Evolutionary conservation across 1,140 invertebrate species (phyloP), one percentile per base, ranked within the genome.

Genomic region (Nylanderia fulva): DNA sequence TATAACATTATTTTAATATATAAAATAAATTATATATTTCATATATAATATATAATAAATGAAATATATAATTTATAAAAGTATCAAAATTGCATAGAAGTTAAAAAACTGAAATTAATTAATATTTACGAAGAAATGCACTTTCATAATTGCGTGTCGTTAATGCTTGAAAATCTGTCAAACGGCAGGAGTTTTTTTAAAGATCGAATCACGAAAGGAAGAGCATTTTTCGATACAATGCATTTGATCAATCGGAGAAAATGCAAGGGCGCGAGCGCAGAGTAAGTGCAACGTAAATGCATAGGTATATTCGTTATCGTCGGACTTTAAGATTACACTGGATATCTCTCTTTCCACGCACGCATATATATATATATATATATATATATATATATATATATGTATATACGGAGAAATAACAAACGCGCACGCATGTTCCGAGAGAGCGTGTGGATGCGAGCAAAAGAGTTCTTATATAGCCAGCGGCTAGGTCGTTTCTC

Each of bases 401-500:
- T n/a, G n/a, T n/a, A n/a, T n/a, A n/a, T n/a, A 79, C 36, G 74
- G 27, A 75, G 68, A 85, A 88, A 88, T 45, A 69, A n/a, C n/a
- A n/a, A 74, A 75, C 45, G 61, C 21, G 61, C 52, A 69, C 56
- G 42, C 29, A 54, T 13, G 60, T 24, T 68, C 66, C 75, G 42
- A 88, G 42, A 82, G 64, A 80, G 54, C 80, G 29, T 18, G 64
- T 18, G 64, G 24, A 80, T 66, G 36, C 48, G 66, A 66, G 69
- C 71, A 77, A 83, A 89, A 88, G 76, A 88, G 75, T 83, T 77
- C 68, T 80, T 85, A 87, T 85, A 87, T 85, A 88, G 90, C 91
- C 91, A n/a, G 84, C 85, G 90, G 89, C 91, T 92, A 92, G 91
- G 90, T 85, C 91, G 88, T 92, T 91, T 90, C 90, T 90, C 88